Base-by-base conservation (phyloP, 2,888 invertebrate species). In the Drosophila neutralis region DNA sequence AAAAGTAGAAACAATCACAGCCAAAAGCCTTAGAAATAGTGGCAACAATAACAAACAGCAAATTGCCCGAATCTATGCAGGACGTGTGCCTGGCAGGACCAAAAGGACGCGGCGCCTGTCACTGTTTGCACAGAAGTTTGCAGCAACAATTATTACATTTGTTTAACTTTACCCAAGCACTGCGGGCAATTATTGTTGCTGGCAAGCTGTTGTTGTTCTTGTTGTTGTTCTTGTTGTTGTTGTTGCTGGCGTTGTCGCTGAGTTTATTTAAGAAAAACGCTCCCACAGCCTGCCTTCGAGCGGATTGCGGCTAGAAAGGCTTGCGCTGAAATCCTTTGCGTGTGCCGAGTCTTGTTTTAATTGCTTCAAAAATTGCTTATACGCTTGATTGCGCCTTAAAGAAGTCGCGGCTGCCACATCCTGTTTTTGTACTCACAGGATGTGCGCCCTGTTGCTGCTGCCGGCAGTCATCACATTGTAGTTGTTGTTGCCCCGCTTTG, bases 221-320 rank as follows among this genome's bases (percentile, higher is more conserved):
- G 51, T 49, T 68, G 73, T 51, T 75, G 51, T 40, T 68, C 73
- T 64, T 49, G 61, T 45, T 64, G 63, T 40, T 60, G 53, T 27
- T 64, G 63, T 53, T 64, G 18, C 31, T 42, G 56, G 48, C 40
- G 61, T 49, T 63, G 60, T 40, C 42, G 72, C 57, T 49, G 83
- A 90, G 90, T 90, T 91, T 82, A 89, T 90, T 90, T 81, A 84
- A 91, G 88, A 87, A 89, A 90, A 86, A 83, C 65, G 76, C 82
- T 70, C 67, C 49, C 78, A 81, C 69, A 64, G 57, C 38, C 21
- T 4, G 21, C 42, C 40, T 38, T 29, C 15, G 40, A 54, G 54
- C 54, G 60, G 33, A 56, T 24, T 42, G 38, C 24, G 15, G 42
- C 38, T 27, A 48, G 49, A 78, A 71, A 73, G 73, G 76, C 72